These are phyloP conservation scores for Pammene aurita DNA, from an alignment of 2,888 invertebrate species.

Conservation along the genomic window DNA sequence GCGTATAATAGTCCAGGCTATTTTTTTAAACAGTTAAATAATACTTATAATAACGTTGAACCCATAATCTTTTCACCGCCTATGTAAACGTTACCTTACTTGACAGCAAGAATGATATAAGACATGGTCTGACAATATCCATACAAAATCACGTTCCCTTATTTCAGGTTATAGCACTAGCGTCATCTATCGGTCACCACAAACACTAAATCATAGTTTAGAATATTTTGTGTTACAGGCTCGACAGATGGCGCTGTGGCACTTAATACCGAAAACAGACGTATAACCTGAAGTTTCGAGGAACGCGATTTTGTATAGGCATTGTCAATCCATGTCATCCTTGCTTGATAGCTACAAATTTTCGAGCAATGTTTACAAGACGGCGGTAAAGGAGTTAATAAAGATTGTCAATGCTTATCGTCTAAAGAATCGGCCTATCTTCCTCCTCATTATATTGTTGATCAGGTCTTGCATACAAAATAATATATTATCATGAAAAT, in stretches of 20 bases:
- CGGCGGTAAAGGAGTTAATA: background rate
- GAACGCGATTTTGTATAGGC: too few relatives aligned
- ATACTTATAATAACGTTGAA: constrained; percentile 19
- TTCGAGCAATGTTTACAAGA: background rate
- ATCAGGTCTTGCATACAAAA: constrained; percentile 36
- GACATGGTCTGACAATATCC: too few relatives aligned
- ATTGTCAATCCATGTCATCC: too few relatives aligned
- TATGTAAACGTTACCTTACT: background rate
- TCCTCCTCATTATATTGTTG: constrained; percentile 22
- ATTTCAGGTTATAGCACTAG: too few relatives aligned
- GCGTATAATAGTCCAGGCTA: constrained; percentile 32
- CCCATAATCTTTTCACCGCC: constrained; percentile 15
- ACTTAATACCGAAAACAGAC: too few relatives aligned
- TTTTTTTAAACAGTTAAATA: constrained; percentile 36
- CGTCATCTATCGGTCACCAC: too few relatives aligned
- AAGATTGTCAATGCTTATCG: constrained; percentile 15
- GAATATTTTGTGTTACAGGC: too few relatives aligned
- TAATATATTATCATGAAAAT: constrained; percentile 4
- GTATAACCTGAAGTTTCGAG: too few relatives aligned
- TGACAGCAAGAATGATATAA: too few relatives aligned
- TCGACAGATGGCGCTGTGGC: too few relatives aligned
- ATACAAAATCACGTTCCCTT: too few relatives aligned
- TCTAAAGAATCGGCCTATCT: constrained; percentile 8
- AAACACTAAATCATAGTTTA: too few relatives aligned
- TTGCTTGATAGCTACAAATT: background rate